phyloP scores from a whole-genome alignment of 2,797 vertebrate species.

The Pipistrellus pipistrellus region DNA sequence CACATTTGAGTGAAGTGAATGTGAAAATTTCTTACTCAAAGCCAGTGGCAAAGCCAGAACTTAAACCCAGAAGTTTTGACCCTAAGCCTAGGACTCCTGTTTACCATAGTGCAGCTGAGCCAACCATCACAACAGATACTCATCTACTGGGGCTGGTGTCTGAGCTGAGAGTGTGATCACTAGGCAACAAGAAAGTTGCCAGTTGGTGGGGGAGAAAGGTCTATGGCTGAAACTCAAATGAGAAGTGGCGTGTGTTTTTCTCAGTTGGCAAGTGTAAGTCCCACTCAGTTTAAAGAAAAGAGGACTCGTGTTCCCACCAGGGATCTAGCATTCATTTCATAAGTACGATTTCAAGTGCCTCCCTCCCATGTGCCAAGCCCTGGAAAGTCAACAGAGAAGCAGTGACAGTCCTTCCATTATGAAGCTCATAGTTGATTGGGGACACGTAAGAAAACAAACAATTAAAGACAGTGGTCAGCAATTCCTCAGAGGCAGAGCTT shows the following conservation, averaged over 20 bases:
- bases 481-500: background rate
- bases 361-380: background rate
- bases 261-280: background rate
- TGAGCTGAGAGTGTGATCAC: background rate
- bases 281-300: conserved; percentile 1
- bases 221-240: background rate
- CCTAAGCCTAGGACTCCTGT: background rate
- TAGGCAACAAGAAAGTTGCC: conserved; percentile 26
- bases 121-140: background rate
- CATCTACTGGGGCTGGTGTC: background rate
- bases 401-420: background rate
- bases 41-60: background rate
- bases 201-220: background rate
- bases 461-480: background rate
- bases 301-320: background rate
- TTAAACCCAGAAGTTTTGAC: conserved; percentile 34
- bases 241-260: background rate
- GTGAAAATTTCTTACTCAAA: conserved; percentile 1
- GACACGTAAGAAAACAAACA: background rate
- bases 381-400: background rate
- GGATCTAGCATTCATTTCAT: background rate
- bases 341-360: background rate
- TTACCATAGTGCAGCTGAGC: background rate
- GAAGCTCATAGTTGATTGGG: background rate
- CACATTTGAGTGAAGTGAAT: conserved; percentile 30